Base-by-base conservation (phyloP, 2,113 vertebrate species). In the Salvelinus fontinalis region DNA sequence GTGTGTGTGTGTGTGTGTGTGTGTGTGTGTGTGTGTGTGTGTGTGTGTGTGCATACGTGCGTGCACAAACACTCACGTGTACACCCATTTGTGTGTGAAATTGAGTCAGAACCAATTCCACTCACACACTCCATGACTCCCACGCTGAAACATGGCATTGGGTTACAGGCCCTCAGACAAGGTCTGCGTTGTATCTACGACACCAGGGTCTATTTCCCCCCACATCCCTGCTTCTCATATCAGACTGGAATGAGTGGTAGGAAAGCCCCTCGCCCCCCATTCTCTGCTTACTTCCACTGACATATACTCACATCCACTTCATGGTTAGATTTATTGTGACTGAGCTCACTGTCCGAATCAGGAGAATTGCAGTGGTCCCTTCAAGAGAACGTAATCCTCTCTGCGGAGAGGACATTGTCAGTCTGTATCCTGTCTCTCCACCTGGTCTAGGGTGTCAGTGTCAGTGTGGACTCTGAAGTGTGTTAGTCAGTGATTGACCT, bases 141-240 rank as follows among this genome's bases (percentile, higher is more conserved):
- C 59, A 60, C 59, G 49, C 49, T 51, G 49, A 14, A 51, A 51
- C 49, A 51, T 51, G 49, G 12, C 14, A 14, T 51, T 51, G 3
- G 14, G 49, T 51, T 51, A 60, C 59, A 60, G 18, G n/a, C 59
- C 59, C 59, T n/a, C 59, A 60, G 18, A 60, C 59, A 60, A 14
- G 49, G 11, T 13, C 49, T 51, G 49, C 3, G 16, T 62, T n/a
- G 70, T 74, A 54, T 81, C 79, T 70, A 54, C 66, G 70, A 75
- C 44, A 73, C 66, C 62, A 22, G 24, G 67, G 73, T 71, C 64
- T 64, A 39, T 60, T 48, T 48, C 29, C 69, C 34, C 27, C 44
- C 66, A 24, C 49, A 51, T 51, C 49, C 49, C 49, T 51, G 49
- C 14, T 51, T 51, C 4, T 51, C 14, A 11, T 4, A 51, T 51